Conservation (phyloP, 2,113 vertebrate species). For the Rousettus leschenaultii region DNA sequence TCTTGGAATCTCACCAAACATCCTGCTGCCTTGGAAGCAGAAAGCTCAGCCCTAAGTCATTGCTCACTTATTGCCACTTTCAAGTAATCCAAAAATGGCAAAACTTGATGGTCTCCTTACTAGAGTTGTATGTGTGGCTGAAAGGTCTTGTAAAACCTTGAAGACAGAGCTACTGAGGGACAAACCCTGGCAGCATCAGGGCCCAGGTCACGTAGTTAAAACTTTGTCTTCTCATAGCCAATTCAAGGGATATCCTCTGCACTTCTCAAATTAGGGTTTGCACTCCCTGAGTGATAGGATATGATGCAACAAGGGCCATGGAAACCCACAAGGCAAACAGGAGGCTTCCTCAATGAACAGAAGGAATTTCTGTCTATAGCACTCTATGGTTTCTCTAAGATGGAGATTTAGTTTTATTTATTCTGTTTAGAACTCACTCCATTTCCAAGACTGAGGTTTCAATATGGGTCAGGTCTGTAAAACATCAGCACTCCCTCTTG, state of each 20-base stretch:
- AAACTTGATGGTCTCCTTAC: neutral
- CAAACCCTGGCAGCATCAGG: neutral
- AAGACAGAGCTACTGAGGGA: neutral
- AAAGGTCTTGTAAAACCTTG: neutral
- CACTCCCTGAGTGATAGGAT: neutral
- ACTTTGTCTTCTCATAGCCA: neutral
- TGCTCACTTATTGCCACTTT: neutral
- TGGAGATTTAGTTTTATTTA: neutral
- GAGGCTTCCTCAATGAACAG: neutral
- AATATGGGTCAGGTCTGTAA: neutral
- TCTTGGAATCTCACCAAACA: neutral
- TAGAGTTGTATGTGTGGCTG: neutral
- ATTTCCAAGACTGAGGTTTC: neutral
- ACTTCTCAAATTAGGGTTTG: neutral
- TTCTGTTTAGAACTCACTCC: neutral
- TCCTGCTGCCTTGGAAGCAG: neutral
- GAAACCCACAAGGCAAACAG: neutral
- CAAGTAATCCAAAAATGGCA: neutral
- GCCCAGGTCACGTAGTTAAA: neutral
- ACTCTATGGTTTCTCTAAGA: neutral
- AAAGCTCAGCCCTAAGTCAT: neutral
- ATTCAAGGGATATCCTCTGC: neutral
- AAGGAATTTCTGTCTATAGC: neutral
- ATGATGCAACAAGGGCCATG: neutral
- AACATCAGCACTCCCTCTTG: neutral